Conservation (phyloP, 2,888 invertebrate species). For the Aleiodes alternator region DNA sequence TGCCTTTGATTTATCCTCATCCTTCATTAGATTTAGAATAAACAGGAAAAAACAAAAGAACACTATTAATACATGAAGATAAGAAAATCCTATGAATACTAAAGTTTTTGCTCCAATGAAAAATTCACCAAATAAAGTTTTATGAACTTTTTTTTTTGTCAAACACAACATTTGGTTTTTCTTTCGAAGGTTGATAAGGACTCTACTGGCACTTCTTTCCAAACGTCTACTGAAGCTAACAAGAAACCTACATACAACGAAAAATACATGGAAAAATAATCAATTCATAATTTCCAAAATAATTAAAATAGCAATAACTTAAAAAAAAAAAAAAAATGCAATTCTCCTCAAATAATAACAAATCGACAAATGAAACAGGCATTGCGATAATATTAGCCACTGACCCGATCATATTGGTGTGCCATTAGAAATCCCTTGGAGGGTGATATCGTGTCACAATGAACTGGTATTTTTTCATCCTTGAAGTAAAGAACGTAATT, state of each 20-base stretch:
- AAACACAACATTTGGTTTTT: background rate
- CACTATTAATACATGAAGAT: background rate
- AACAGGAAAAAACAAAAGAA: slow-evolving; percentile 12
- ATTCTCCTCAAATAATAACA: background rate
- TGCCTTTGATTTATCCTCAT: slow-evolving; percentile 82
- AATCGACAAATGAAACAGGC: slow-evolving; percentile 23
- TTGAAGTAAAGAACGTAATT: slow-evolving; percentile 60
- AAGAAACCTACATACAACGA: slow-evolving; percentile 8
- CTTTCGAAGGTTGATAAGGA: background rate
- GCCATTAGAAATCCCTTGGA: slow-evolving; percentile 57
- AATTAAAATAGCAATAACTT: slow-evolving; percentile 7
- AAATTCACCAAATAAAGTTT: slow-evolving; percentile 2
- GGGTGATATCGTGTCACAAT: slow-evolving; percentile 49
- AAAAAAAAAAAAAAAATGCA: background rate
- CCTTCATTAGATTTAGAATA: slow-evolving; percentile 73
- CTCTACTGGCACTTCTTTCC: slow-evolving; percentile 23
- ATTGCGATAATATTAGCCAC: slow-evolving; percentile 45
- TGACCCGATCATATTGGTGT: slow-evolving; percentile 59
- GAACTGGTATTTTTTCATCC: slow-evolving; percentile 57
- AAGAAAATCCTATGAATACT: background rate
- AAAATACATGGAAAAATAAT: slow-evolving; percentile 1
- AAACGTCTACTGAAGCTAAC: slow-evolving; percentile 19
- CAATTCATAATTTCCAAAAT: slow-evolving; percentile 27
- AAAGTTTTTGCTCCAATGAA: background rate
- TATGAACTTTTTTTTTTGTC: background rate